Conservation (phyloP, 2,113 vertebrate genomes). For the Chloebia gouldiae region DNA sequence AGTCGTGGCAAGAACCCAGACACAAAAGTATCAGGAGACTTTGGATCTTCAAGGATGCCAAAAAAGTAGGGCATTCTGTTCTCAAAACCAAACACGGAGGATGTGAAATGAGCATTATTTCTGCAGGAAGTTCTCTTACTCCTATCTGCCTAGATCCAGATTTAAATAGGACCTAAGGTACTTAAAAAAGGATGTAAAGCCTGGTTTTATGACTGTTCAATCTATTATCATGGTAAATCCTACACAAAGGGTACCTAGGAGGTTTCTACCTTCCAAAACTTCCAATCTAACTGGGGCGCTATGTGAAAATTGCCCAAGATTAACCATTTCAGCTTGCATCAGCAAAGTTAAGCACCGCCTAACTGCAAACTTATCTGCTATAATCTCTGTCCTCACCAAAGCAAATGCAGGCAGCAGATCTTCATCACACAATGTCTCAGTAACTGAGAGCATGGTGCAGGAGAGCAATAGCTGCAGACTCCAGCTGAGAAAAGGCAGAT, state of each 20-base stretch:
- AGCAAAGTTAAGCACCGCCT: background rate
- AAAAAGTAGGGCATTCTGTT: background rate
- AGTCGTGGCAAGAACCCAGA: background rate
- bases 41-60: background rate
- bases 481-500: background rate
- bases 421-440: background rate
- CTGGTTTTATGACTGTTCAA: background rate
- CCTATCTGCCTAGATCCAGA: background rate
- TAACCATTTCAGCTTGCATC: background rate
- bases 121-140: background rate
- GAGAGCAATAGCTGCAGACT: background rate
- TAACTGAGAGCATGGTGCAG: fast-evolving
- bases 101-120: background rate
- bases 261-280: background rate
- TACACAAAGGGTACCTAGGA: background rate
- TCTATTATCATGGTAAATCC: background rate
- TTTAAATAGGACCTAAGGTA: background rate
- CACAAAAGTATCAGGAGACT: background rate
- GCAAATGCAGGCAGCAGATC: background rate
- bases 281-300: background rate
- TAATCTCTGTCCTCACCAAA: background rate
- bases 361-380: background rate
- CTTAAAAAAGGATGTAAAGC: background rate
- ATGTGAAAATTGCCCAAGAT: background rate
- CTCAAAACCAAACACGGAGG: background rate